These are phyloP conservation scores for Periophthalmodon schlosseri DNA, from an alignment of 2,113 vertebrate species.

Conservation along the genomic window DNA sequence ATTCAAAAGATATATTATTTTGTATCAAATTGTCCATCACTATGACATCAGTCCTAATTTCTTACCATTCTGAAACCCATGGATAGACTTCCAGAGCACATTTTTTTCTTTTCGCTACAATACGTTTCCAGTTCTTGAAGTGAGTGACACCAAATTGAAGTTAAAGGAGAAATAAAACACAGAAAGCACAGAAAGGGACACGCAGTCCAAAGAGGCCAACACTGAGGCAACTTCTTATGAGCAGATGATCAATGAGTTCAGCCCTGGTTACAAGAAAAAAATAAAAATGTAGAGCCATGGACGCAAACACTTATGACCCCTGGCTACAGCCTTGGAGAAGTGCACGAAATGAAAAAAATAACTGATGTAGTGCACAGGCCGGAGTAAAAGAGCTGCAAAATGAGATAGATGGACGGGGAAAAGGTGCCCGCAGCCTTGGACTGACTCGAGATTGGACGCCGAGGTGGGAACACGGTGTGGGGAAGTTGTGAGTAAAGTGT, in stretches of 20 bases:
- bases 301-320: constrained; percentile 2
- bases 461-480: constrained; percentile 5
- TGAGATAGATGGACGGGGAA: constrained; percentile 9
- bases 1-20: no score
- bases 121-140: neutral
- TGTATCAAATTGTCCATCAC: no score
- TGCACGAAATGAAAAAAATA: neutral
- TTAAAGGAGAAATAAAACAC: neutral
- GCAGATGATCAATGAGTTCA: constrained; percentile 26
- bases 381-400: constrained; percentile 14
- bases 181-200: neutral
- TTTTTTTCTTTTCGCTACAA: no score
- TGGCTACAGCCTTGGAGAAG: constrained; percentile 5
- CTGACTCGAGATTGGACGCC: constrained; percentile 5
- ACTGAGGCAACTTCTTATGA: constrained; percentile 21
- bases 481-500: constrained; percentile 16
- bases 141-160: neutral
- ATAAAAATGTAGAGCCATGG: constrained; percentile 10
- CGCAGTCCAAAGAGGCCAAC: constrained; percentile 7
- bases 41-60: no score
- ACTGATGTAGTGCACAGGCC: constrained; percentile 13
- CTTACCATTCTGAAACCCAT: no score
- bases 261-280: constrained; percentile 11
- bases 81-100: no score
- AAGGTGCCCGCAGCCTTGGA: constrained; percentile 19